Base-by-base conservation (phyloP, 2,113 vertebrate genomes). In the Picathartes gymnocephalus region DNA sequence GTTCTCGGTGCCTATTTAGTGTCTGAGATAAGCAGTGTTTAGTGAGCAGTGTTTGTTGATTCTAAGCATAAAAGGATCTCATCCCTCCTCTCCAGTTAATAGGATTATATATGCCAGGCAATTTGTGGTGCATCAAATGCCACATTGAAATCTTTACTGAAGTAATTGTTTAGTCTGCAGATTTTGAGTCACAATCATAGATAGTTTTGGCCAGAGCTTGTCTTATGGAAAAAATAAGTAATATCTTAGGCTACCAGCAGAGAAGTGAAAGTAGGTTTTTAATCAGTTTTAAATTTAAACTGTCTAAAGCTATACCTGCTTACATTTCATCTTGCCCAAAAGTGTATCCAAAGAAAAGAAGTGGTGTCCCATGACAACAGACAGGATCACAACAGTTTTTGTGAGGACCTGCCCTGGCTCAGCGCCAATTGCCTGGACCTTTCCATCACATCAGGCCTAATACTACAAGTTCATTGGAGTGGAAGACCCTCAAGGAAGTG, bases 21-120 rank as follows among this genome's bases (percentile, higher is more conserved):
- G 68, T 54, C 70, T 23, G 44, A 84, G 80, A 93, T 86, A 93
- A 95, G 77, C 17, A 2, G 30, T 57, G 31, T 88, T 93, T 93
- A 86, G 40, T 45, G 44, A 31, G 24, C 80, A 86, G 33, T 11
- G 5, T 92, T 86, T 95, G 81, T 92, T 95, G 72, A 84, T 91
- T 91, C 61, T 72, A 81, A 92, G 77, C 69, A 69, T 92, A 71
- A 90, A 94, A 92, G 60, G 35, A 95, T 92, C 60, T 73, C 82
- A 86, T 93, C 56, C 88, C 51, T 68, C 60, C 50, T 37, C 87
- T 91, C 62, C 62, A 44, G 17, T 71, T 93, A 92, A 84, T 72
- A 93, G 81, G 65, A 93, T 97, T 95, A 97, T 56, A 72, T 39
- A 86, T n/a, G 31, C 73, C 61, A 68, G 56, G 83, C 76, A 92